Evolutionary conservation across 2,888 invertebrate species (phyloP).

Genomic region (Pristionchus entomophagus): DNA sequence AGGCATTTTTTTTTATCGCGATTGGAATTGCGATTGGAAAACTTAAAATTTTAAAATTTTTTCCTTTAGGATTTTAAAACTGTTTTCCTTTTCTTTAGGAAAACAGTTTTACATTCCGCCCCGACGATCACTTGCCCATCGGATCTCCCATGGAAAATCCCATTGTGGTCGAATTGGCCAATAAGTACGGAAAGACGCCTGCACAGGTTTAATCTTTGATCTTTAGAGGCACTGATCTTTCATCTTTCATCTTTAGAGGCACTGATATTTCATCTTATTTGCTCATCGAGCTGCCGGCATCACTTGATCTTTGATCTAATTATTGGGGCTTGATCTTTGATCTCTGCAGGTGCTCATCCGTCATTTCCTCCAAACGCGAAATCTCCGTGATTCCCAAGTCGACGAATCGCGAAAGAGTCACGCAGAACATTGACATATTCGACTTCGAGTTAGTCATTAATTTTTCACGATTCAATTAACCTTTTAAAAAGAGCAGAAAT

Average conservation of each 20-base stretch:
- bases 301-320: neutral
- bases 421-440: slow-evolving; percentile 66
- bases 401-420: slow-evolving; percentile 59
- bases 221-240: neutral
- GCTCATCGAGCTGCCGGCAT: too few relatives aligned
- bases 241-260: too few relatives aligned
- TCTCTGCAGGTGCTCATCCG: slow-evolving; percentile 56
- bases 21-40: neutral
- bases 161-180: slow-evolving; percentile 56
- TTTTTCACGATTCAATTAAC: neutral
- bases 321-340: neutral
- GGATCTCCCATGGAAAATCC: slow-evolving; percentile 61
- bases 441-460: slow-evolving; percentile 57
- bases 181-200: slow-evolving; percentile 62
- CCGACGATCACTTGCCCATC: slow-evolving; percentile 60
- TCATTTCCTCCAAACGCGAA: slow-evolving; percentile 61
- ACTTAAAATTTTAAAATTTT: neutral
- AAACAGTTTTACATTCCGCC: slow-evolving; percentile 54
- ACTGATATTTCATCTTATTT: too few relatives aligned
- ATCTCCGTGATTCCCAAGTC: slow-evolving; percentile 67
- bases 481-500: too few relatives aligned
- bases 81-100: neutral
- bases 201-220: slow-evolving; percentile 54
- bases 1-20: too few relatives aligned
- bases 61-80: too few relatives aligned